These are phyloP conservation scores for Aegypius monachus DNA, from an alignment of 2,113 vertebrate genomes.

Conservation along the genomic window DNA sequence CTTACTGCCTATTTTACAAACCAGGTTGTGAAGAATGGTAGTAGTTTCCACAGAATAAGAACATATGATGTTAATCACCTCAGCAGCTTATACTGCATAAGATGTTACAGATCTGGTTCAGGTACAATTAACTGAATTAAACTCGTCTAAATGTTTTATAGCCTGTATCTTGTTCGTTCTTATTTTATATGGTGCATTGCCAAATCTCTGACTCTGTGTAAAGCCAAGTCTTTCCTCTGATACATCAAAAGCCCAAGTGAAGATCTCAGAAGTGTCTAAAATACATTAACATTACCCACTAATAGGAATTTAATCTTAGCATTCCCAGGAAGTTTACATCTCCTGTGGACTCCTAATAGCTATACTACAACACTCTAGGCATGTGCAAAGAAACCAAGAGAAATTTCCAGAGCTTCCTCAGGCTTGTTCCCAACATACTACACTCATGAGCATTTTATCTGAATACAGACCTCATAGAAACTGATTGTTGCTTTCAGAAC, in stretches of 20 bases:
- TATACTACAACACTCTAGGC: neutral
- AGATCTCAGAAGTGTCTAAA: neutral
- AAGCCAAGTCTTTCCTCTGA: neutral
- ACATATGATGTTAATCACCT: neutral
- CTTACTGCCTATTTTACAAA: neutral
- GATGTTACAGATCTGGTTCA: neutral
- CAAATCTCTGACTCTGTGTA: neutral
- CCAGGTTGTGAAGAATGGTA: neutral
- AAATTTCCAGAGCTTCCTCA: neutral
- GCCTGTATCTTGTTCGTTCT: neutral
- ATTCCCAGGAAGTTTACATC: neutral
- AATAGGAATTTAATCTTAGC: neutral
- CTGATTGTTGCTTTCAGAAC: accelerated
- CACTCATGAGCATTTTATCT: neutral
- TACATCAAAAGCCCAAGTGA: neutral
- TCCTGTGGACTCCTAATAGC: neutral
- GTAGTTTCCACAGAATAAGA: neutral
- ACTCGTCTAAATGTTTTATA: neutral
- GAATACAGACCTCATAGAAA: neutral
- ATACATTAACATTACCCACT: neutral
- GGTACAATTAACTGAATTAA: neutral
- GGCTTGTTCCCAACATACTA: neutral
- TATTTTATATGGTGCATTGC: neutral
- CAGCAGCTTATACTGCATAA: neutral
- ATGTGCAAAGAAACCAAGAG: neutral